Evolutionary conservation across 1,140 invertebrate genomes (phyloP).

Genomic region (Drosophila cardini): DNA sequence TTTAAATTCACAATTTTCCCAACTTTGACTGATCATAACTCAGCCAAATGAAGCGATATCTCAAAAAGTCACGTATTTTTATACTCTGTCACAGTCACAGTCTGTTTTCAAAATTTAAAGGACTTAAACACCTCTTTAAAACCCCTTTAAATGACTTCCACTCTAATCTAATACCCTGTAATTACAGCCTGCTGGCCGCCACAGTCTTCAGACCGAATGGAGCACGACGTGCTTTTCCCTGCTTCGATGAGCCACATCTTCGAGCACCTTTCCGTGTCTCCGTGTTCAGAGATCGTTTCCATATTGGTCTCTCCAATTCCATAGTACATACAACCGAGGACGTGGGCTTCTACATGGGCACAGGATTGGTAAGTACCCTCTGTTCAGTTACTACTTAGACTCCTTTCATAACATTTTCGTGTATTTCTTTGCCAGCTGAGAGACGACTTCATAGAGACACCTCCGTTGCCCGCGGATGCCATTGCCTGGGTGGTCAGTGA

Average conservation of each 20-base stretch:
- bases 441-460: constrained; percentile 84
- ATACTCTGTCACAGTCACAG: no score
- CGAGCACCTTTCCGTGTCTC: constrained; percentile 96
- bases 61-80: no score
- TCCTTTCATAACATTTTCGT: neutral
- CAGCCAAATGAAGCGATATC: no score
- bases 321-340: constrained; percentile 94
- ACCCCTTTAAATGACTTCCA: neutral
- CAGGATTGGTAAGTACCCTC: constrained; percentile 87
- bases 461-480: constrained; percentile 82
- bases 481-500: constrained; percentile 84
- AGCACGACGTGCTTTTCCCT: constrained; percentile 97
- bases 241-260: constrained; percentile 98
- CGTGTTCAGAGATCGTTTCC: constrained; percentile 93
- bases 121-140: no score
- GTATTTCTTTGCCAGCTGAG: constrained; percentile 58
- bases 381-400: neutral
- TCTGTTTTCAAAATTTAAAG: no score
- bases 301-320: constrained; percentile 95
- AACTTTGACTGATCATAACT: no score
- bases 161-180: constrained; percentile 21
- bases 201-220: constrained; percentile 98
- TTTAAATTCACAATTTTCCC: no score
- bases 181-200: constrained; percentile 93
- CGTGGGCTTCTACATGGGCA: constrained; percentile 94